Evolutionary conservation across 2,797 vertebrate species (phyloP).

Genomic region (Graptemys geographica): DNA sequence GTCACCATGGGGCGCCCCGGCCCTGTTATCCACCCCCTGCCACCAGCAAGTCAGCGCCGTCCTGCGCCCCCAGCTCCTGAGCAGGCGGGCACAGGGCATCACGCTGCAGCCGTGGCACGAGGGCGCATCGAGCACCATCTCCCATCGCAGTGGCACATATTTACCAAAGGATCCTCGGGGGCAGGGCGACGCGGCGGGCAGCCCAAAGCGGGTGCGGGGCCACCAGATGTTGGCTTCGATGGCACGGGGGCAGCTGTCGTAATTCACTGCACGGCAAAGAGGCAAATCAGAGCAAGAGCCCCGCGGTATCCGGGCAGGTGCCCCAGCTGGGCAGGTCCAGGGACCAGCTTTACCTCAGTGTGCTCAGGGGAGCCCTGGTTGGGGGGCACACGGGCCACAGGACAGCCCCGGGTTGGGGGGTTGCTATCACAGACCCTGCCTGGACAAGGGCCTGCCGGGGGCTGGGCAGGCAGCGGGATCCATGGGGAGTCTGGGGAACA

Average conservation of each 20-base stretch:
- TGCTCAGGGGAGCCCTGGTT: background rate
- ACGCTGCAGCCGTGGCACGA: background rate
- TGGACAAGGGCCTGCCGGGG: background rate
- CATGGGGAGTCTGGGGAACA: background rate
- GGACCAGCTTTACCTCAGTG: background rate
- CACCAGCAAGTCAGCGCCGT: background rate
- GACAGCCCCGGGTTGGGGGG: background rate
- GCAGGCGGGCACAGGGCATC: background rate
- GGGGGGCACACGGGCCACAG: background rate
- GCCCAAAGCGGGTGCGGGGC: slow-evolving; percentile 95
- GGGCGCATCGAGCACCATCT: too few species aligned
- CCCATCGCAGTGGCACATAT: background rate
- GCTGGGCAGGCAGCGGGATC: background rate
- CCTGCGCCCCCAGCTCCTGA: background rate
- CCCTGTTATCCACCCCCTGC: background rate
- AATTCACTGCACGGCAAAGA: slow-evolving; percentile 87
- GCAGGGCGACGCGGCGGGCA: slow-evolving; percentile 93
- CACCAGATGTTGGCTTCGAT: slow-evolving; percentile 95
- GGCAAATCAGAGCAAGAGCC: background rate
- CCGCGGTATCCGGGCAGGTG: background rate
- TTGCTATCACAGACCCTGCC: background rate
- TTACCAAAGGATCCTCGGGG: slow-evolving; percentile 92
- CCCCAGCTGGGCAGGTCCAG: background rate
- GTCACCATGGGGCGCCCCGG: background rate
- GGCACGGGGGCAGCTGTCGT: slow-evolving; percentile 96